phyloP scores from a whole-genome alignment of 2,797 vertebrate species.

The Carduelis carduelis region DNA sequence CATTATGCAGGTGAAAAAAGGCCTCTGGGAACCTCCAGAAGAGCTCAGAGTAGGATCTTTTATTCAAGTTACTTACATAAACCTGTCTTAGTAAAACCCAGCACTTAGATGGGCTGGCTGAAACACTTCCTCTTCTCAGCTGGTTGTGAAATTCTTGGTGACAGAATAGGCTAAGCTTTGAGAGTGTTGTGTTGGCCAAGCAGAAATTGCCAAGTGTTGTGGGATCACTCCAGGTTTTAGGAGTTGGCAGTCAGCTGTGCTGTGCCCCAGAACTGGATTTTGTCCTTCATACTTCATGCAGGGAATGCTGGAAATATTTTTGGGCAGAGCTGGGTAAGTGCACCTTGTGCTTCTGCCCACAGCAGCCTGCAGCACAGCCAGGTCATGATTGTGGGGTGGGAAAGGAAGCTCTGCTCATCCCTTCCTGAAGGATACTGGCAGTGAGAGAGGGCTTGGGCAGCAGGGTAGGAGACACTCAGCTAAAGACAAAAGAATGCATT shows the following conservation, averaged over 20 bases:
- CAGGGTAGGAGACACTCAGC: neutral
- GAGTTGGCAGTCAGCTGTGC: neutral
- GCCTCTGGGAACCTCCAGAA: neutral
- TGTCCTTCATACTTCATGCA: neutral
- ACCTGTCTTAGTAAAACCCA: neutral
- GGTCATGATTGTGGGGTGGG: fast-evolving
- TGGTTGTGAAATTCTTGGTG: neutral
- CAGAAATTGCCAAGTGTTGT: neutral
- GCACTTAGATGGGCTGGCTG: neutral
- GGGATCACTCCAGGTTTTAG: neutral
- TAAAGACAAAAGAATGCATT: conserved; percentile 19
- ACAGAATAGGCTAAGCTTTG: neutral
- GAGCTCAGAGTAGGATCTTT: neutral
- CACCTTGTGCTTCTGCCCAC: neutral
- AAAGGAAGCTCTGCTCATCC: neutral
- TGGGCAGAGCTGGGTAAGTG: neutral
- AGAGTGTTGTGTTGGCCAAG: neutral
- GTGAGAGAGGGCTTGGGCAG: neutral
- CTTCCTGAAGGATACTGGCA: neutral
- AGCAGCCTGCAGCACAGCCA: fast-evolving
- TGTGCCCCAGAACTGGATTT: neutral
- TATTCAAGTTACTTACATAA: neutral
- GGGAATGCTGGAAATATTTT: neutral
- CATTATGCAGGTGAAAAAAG: neutral
- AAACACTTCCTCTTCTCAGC: neutral